phyloP scores from a whole-genome alignment of 30 jellyfish, hydroid and myxozoan genomes.

The Rhopilema esculentum region DNA sequence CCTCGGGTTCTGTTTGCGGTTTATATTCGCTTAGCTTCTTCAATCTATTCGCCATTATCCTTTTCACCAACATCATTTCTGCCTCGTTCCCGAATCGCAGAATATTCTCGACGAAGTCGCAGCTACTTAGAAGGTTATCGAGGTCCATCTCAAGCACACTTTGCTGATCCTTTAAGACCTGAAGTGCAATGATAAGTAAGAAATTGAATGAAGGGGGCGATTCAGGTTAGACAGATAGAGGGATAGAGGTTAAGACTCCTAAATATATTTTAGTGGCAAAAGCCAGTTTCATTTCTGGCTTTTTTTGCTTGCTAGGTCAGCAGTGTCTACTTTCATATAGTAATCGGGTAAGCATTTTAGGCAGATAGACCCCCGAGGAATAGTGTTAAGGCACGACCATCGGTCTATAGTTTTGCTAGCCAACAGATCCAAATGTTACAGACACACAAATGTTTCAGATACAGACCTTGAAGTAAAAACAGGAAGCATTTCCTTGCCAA shows the following conservation, averaged over 20 bases:
- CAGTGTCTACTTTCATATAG: too few relatives aligned
- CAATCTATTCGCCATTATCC: slow-evolving; percentile 80
- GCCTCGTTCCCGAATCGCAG: slow-evolving; percentile 98
- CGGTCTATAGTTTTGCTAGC: too few relatives aligned
- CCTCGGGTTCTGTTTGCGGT: slow-evolving; percentile 95
- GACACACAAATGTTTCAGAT: too few relatives aligned
- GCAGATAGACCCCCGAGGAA: too few relatives aligned
- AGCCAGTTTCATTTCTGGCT: too few relatives aligned
- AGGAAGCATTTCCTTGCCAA: too few relatives aligned
- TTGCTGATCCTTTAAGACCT: slow-evolving; percentile 91
- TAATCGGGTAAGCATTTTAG: too few relatives aligned
- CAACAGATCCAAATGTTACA: too few relatives aligned
- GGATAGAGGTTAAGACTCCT: not conserved
- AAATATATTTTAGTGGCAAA: too few relatives aligned
- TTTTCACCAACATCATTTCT: slow-evolving; percentile 91
- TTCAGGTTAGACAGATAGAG: not conserved
- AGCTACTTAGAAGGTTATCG: slow-evolving; percentile 82
- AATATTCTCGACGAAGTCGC: slow-evolving; percentile 94
- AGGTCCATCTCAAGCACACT: slow-evolving; percentile 81
- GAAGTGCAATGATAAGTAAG: not conserved
- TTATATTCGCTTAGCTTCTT: slow-evolving; percentile 69
- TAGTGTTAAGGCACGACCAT: too few relatives aligned
- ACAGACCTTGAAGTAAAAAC: too few relatives aligned
- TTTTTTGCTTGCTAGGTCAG: too few relatives aligned
- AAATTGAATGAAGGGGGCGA: not conserved